A percentile compares a stretch with the other conserved stretches of the same genome.
Conservation (phyloP, 2,113 vertebrate genomes). For the Mus pahari region DNA sequence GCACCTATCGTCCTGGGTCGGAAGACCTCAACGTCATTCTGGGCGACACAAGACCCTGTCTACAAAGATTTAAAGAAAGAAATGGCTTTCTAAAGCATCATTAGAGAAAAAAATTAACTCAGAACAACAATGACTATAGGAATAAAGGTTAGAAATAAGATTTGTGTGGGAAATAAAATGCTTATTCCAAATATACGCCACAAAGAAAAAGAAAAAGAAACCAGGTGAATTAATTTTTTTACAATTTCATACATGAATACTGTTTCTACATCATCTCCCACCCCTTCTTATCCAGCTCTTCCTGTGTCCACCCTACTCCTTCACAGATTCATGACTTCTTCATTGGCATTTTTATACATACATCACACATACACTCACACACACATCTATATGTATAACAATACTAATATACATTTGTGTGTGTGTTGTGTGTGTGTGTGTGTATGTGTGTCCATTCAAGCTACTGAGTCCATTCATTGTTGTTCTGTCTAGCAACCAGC, state of each 20-base stretch:
- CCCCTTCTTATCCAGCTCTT: background rate
- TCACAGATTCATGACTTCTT: background rate
- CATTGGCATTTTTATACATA: background rate
- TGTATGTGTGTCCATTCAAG: too few relatives aligned
- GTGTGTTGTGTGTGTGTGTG: background rate
- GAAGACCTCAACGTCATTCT: too few relatives aligned
- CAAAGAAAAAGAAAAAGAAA: background rate
- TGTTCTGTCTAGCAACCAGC: background rate
- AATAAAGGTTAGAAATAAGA: background rate
- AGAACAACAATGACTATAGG: background rate
- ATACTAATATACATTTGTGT: background rate
- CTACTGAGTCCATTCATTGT: background rate
- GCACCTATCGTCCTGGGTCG: too few relatives aligned
- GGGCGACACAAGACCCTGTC: background rate
- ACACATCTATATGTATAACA: background rate
- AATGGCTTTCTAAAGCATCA: background rate
- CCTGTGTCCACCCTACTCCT: background rate
- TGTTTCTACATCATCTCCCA: background rate
- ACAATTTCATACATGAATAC: background rate
- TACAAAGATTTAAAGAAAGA: background rate
- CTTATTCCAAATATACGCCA: background rate
- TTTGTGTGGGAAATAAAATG: background rate
- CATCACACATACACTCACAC: background rate
- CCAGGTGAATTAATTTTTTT: background rate
- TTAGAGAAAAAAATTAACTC: background rate